Conservation (phyloP, 2,113 vertebrate genomes). For the Dinomys branickii region DNA sequence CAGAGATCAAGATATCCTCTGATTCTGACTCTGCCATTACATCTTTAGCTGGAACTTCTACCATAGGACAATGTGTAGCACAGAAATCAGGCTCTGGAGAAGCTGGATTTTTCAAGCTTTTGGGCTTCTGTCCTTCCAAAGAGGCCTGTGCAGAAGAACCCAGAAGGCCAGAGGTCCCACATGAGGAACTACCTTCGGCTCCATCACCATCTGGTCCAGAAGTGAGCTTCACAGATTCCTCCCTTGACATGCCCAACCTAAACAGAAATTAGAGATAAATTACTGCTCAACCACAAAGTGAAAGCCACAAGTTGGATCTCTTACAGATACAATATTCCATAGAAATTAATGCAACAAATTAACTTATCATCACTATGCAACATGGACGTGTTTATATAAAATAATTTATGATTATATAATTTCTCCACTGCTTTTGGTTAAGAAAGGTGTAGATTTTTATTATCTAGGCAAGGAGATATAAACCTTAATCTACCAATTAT, state of each 20-base stretch:
- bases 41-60: constrained; percentile 84
- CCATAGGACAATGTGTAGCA: constrained; percentile 81
- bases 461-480: neutral
- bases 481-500: neutral
- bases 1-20: constrained; percentile 88
- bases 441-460: neutral
- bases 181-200: constrained; percentile 82
- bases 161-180: constrained; percentile 79
- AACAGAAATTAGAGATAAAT: constrained; percentile 73
- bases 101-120: constrained; percentile 77
- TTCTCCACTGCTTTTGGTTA: neutral
- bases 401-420: neutral
- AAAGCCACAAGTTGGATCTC: neutral
- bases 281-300: constrained; percentile 34
- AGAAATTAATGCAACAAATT: neutral
- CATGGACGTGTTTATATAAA: neutral
- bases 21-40: constrained; percentile 77
- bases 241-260: constrained; percentile 90
- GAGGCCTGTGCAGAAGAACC: constrained; percentile 82
- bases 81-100: constrained; percentile 81
- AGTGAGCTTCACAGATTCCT: constrained; percentile 88
- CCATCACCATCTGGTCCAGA: constrained; percentile 82
- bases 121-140: constrained; percentile 80
- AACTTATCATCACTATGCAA: neutral
- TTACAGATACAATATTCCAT: neutral